Percentiles rank a stretch among this genome's conserved stretches.
phyloP scores from a whole-genome alignment of 2,113 vertebrate species.

The Balaenoptera acutorostrata region DNA sequence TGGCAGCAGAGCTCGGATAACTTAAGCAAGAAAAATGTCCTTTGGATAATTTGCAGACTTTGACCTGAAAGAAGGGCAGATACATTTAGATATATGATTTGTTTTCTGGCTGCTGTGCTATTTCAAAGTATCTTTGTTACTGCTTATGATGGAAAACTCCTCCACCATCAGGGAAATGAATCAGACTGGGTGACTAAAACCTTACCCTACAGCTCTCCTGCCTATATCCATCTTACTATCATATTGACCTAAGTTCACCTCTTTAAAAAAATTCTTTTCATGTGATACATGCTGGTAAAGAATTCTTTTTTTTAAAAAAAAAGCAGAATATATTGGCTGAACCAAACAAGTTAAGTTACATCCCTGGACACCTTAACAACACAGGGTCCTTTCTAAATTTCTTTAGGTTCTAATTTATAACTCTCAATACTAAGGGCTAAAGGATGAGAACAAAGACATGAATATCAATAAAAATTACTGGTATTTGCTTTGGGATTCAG shows the following conservation, averaged over 20 bases:
- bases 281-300: neutral
- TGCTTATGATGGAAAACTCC: constrained; percentile 13
- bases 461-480: neutral
- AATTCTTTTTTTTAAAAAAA: neutral
- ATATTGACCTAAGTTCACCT: neutral
- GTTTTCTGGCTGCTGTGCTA: constrained; percentile 45
- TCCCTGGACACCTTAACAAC: constrained; percentile 6
- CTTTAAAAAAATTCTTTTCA: constrained; percentile 9
- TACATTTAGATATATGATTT: constrained; percentile 63
- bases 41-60: constrained; percentile 54
- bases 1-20: neutral
- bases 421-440: neutral
- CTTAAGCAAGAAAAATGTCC: constrained; percentile 52
- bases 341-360: constrained; percentile 39
- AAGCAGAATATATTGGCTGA: neutral
- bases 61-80: constrained; percentile 66
- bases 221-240: neutral
- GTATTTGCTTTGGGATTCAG: constrained; percentile 28
- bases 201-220: neutral
- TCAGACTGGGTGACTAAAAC: constrained; percentile 20
- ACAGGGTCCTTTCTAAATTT: neutral
- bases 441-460: neutral
- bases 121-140: constrained; percentile 51
- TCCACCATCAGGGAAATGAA: constrained; percentile 33
- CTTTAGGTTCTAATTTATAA: constrained; percentile 16